Conservation (phyloP, 1,140 invertebrate species). For the Cheumatopsyche charites region DNA sequence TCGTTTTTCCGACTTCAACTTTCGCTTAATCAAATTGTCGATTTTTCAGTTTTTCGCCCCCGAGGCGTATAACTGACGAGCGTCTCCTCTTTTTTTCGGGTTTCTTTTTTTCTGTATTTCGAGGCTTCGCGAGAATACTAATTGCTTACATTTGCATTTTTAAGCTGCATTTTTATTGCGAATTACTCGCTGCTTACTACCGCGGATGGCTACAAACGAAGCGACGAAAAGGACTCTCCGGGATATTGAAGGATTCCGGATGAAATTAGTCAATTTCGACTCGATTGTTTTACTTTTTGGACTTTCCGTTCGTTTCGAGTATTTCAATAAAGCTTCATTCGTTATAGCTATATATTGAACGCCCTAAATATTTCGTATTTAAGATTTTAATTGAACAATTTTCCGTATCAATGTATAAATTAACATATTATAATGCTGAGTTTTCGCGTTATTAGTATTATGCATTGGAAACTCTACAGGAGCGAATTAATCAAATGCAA, state of each 20-base stretch:
- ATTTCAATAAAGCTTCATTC: no score
- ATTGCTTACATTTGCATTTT: constrained; percentile 48
- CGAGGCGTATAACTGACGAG: background rate
- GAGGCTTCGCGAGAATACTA: constrained; percentile 41
- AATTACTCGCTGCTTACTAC: constrained; percentile 38
- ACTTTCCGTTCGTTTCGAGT: background rate
- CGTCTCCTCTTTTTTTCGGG: constrained; percentile 31
- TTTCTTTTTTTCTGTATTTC: background rate
- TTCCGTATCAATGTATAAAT: no score
- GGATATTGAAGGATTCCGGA: constrained; percentile 13
- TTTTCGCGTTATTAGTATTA: no score
- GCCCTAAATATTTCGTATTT: no score
- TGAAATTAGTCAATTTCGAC: constrained; percentile 25
- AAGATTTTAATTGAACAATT: no score
- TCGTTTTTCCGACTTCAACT: constrained; percentile 31
- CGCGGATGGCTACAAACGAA: background rate
- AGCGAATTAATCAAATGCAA: no score
- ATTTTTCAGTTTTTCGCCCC: constrained; percentile 39
- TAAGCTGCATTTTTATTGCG: constrained; percentile 47
- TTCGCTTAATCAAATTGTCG: constrained; percentile 46
- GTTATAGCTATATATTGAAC: no score
- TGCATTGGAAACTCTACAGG: no score
- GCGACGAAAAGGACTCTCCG: background rate
- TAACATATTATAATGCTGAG: no score
- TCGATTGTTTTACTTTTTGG: constrained; percentile 25